Percentiles rank a stretch among this genome's conserved stretches.
phyloP scores from a whole-genome alignment of 2,797 vertebrate genomes.

The Pangasius djambal region DNA sequence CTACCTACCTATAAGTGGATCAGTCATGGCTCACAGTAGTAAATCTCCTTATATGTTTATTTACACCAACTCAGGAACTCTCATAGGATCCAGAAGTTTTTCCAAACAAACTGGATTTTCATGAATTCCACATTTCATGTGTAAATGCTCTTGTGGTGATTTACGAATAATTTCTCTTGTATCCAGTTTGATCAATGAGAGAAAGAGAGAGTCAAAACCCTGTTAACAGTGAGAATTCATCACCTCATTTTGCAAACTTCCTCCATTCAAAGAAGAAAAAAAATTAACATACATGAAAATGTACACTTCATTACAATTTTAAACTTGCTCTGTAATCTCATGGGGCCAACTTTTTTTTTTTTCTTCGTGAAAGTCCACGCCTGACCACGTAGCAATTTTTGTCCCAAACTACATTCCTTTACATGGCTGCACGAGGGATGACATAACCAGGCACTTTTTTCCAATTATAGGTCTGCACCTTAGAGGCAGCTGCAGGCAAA shows the following conservation, averaged over 20 bases:
- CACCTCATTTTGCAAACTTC: slow-evolving; percentile 11
- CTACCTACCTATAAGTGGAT: too few species aligned
- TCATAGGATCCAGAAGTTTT: background rate
- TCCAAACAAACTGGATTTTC: background rate
- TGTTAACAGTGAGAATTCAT: slow-evolving; percentile 40
- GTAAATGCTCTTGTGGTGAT: background rate
- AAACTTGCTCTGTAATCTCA: background rate
- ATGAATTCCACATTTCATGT: background rate
- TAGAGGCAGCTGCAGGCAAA: slow-evolving; percentile 42
- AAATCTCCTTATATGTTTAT: background rate
- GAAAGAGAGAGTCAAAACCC: background rate
- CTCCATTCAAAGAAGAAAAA: background rate
- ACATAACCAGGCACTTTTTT: slow-evolving; percentile 25
- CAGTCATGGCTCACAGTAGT: background rate
- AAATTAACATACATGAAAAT: background rate
- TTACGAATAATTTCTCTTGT: background rate
- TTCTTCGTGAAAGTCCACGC: background rate
- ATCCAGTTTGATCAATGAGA: background rate
- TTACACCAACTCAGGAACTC: background rate
- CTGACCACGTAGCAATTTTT: slow-evolving; percentile 5
- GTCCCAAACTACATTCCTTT: slow-evolving; percentile 19
- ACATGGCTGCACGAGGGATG: slow-evolving; percentile 16
- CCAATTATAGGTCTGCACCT: slow-evolving; percentile 33
- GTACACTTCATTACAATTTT: slow-evolving; percentile 23
- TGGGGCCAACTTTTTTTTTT: background rate